A percentile compares a stretch with the other conserved stretches of the same genome.
Conservation (phyloP, 1,140 invertebrate species). For the Calliopsis andreniformis region DNA sequence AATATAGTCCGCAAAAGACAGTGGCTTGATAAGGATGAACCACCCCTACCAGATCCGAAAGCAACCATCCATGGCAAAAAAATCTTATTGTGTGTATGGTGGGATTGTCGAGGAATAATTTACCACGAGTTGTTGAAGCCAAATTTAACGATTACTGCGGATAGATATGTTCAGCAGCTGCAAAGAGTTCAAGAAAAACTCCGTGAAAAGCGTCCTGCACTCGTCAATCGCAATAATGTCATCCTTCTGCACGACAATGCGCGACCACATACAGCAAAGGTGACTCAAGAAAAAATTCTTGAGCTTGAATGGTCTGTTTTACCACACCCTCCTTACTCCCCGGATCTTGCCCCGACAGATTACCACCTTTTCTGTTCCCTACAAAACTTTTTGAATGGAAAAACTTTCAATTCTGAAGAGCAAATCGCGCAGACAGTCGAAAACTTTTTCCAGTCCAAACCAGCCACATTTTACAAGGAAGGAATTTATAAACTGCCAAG, state of each 20-base stretch:
- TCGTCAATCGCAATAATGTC: slow-evolving; percentile 26
- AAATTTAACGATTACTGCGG: slow-evolving; percentile 51
- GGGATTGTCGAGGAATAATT: slow-evolving; percentile 47
- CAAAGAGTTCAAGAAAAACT: slow-evolving; percentile 13
- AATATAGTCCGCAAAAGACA: no score
- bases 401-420: slow-evolving; percentile 35
- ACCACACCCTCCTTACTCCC: slow-evolving; percentile 26
- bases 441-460: no score
- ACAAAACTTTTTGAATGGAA: slow-evolving; percentile 39
- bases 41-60: background rate
- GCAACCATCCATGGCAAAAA: slow-evolving; percentile 11
- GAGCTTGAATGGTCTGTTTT: slow-evolving; percentile 18
- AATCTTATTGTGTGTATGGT: slow-evolving; percentile 40
- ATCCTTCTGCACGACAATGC: slow-evolving; percentile 30
- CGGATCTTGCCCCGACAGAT: slow-evolving; percentile 26
- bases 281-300: slow-evolving; percentile 24
- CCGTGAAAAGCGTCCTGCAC: slow-evolving; percentile 23
- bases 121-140: slow-evolving; percentile 56
- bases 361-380: slow-evolving; percentile 28
- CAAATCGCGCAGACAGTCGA: no score
- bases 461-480: no score
- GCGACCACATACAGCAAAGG: slow-evolving; percentile 25
- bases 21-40: no score
- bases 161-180: slow-evolving; percentile 7
- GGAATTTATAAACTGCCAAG: no score